A percentile compares a stretch with the other conserved stretches of the same genome.
Evolutionary conservation across 2,797 vertebrate species (phyloP).

Genomic region (Mormyrops boulengeri): DNA sequence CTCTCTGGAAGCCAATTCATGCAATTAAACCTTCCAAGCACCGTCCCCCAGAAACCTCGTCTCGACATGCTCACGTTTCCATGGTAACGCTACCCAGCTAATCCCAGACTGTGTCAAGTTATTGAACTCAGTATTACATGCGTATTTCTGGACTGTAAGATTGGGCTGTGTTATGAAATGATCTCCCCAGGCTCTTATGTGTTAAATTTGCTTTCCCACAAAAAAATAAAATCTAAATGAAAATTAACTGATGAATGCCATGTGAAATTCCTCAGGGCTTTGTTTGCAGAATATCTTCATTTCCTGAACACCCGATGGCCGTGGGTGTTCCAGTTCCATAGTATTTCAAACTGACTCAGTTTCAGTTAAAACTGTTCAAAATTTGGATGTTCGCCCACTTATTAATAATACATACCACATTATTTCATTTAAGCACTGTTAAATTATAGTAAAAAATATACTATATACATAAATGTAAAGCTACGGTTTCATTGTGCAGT

Average conservation of each 20-base stretch:
- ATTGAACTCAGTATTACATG: slow-evolving; percentile 27
- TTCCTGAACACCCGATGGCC: background rate
- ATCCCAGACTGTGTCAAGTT: slow-evolving; percentile 22
- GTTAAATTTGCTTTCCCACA: slow-evolving; percentile 17
- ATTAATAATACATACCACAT: background rate
- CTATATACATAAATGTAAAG: background rate
- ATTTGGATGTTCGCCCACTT: background rate
- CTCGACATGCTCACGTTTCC: background rate
- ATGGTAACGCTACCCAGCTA: slow-evolving; percentile 17
- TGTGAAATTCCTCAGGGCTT: slow-evolving; percentile 1
- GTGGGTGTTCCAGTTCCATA: background rate
- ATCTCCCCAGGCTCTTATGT: slow-evolving; percentile 25
- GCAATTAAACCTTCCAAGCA: slow-evolving; percentile 5
- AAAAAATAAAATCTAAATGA: slow-evolving; percentile 5
- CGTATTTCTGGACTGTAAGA: slow-evolving; percentile 12
- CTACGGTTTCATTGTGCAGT: background rate
- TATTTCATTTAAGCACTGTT: background rate
- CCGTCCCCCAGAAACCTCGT: background rate
- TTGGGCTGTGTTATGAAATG: slow-evolving; percentile 24
- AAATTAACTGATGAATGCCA: background rate
- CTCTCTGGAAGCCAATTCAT: slow-evolving; percentile 15
- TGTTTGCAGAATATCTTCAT: background rate
- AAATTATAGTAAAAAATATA: background rate
- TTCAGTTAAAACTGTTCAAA: background rate
- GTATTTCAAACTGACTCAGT: background rate